These are phyloP conservation scores for Peromyscus polionotus DNA, from an alignment of 2,113 vertebrate genomes.

Conservation along the genomic window DNA sequence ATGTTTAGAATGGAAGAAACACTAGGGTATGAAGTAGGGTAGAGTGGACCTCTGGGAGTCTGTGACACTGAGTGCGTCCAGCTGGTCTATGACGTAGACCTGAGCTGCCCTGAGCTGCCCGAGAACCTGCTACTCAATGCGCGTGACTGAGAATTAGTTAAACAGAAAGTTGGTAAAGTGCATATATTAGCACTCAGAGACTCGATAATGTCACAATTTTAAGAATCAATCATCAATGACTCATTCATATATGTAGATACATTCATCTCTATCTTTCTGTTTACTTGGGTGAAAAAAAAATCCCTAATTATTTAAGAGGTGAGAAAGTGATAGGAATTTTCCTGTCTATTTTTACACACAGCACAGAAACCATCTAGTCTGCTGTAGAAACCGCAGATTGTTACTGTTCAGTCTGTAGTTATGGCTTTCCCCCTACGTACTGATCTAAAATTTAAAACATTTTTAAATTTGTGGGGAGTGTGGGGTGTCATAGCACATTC, in stretches of 20 bases:
- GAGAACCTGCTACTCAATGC: neutral
- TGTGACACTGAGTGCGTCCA: slow-evolving; percentile 8
- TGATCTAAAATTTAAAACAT: slow-evolving; percentile 27
- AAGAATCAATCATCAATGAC: slow-evolving; percentile 53
- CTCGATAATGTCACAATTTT: slow-evolving; percentile 19
- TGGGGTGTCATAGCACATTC: neutral
- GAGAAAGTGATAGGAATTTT: slow-evolving; percentile 69
- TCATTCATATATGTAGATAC: slow-evolving; percentile 25
- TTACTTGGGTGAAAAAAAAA: slow-evolving; percentile 22
- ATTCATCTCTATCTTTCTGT: slow-evolving; percentile 68
- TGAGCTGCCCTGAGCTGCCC: slow-evolving; percentile 5
- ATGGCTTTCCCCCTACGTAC: neutral
- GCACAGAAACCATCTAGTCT: neutral
- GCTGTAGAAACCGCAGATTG: neutral
- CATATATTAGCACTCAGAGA: slow-evolving; percentile 39
- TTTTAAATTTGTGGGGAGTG: neutral
- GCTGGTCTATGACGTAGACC: neutral
- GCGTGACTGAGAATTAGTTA: slow-evolving; percentile 5
- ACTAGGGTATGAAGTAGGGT: neutral
- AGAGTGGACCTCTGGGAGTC: neutral
- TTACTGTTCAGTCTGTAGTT: neutral
- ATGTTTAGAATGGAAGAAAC: slow-evolving; percentile 32
- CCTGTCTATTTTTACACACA: neutral
- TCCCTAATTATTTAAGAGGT: slow-evolving; percentile 65
- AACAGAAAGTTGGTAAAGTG: slow-evolving; percentile 56